Evolutionary conservation across 2,797 vertebrate species (phyloP).

Genomic region (Gastrophryne carolinensis): DNA sequence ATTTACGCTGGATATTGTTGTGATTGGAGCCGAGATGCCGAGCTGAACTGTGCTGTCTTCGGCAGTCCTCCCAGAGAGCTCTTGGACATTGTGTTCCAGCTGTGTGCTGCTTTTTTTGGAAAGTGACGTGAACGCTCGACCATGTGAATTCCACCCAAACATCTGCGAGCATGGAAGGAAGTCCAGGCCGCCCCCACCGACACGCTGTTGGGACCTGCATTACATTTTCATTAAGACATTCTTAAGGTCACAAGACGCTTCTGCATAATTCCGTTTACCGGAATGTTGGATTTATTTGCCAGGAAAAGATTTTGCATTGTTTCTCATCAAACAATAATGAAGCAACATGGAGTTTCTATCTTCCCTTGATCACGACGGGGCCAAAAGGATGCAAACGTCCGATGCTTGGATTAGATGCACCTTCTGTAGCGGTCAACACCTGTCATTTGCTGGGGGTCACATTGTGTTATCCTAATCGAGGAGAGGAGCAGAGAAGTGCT

Average conservation of each 20-base stretch:
- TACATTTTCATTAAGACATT: conserved; percentile 11
- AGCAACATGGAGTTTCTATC: not conserved
- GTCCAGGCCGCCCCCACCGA: not conserved
- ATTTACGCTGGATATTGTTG: not conserved
- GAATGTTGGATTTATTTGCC: conserved; percentile 13
- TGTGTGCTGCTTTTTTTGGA: conserved; percentile 16
- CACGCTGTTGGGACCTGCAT: not conserved
- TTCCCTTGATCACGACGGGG: not conserved
- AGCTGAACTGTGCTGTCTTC: not conserved
- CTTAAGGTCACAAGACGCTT: conserved; percentile 23
- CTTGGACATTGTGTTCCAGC: conserved; percentile 37
- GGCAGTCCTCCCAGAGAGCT: not conserved
- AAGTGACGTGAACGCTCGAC: conserved; percentile 21
- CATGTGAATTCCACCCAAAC: conserved; percentile 27
- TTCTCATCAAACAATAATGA: conserved; percentile 32
- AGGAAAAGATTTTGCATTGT: conserved; percentile 24
- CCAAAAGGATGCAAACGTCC: no score
- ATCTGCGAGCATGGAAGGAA: conserved; percentile 4
- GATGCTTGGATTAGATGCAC: no score
- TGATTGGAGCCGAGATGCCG: not conserved
- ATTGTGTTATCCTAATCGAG: no score
- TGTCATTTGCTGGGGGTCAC: no score
- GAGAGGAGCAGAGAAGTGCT: no score
- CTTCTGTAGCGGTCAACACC: no score
- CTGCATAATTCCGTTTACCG: conserved; percentile 27